Evolutionary conservation across 2,113 vertebrate species (phyloP), one percentile per base, ranked within the genome.

Genomic region (Toxotes chatareus): DNA sequence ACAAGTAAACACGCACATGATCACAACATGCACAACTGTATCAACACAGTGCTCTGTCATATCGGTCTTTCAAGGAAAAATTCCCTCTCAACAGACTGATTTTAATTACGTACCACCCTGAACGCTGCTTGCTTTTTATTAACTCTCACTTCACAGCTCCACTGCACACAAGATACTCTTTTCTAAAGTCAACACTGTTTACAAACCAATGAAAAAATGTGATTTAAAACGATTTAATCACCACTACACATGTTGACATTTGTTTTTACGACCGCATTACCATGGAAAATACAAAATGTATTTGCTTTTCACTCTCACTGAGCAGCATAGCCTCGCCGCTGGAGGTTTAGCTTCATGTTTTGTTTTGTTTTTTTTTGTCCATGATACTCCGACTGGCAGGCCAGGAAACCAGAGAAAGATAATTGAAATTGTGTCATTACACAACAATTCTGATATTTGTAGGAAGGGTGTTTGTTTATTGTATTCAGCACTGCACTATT

Each of bases 381-480:
- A 21, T 1, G 7, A 81, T 67, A 12, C 63, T 78, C 47, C 3
- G 13, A 44, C 60, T 27, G 60, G 60, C 70, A 47, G 69, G 23
- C 71, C 40, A 3, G 40, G 12, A 55, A 84, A 83, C 63, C 70
- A 76, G 80, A 76, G 57, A 63, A 68, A 42, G 51, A 80, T 91
- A 88, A 92, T 80, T 88, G 44, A 84, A 92, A 91, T 60, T 65
- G 56, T 82, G 82, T 77, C 79, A 74, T 89, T 85, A 84, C n/a
- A n/a, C n/a, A 85, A 66, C 53, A 56, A 59, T 88, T 86, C 59
- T 51, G 51, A 80, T 75, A 79, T 68, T 70, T 86, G 72, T 76
- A 59, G 76, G 16, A 77, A 57, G 55, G 16, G 62, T 79, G 78
- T 86, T 86, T 89, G 73, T 86, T 71, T 84, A 85, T 68, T 56